Evolutionary conservation across 2,888 invertebrate species (phyloP).

Genomic region (Tachystola acroxantha): DNA sequence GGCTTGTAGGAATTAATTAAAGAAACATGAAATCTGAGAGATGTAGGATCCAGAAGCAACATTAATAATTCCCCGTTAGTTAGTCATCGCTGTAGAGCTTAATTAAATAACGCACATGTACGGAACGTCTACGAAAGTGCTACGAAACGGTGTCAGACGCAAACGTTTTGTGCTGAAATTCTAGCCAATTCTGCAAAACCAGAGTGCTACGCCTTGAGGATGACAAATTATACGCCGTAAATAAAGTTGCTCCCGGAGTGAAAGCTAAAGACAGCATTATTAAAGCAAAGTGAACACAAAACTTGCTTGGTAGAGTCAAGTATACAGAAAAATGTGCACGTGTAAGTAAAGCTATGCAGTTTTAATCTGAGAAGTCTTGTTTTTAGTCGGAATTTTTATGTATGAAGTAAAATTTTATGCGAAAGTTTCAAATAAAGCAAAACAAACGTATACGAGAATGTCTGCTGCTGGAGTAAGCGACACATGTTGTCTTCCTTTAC

Average conservation of each 20-base stretch:
- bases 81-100: not conserved
- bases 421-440: too few species aligned
- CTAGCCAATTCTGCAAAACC: not conserved
- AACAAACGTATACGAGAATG: too few species aligned
- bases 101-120: conserved; percentile 6
- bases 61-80: conserved; percentile 11
- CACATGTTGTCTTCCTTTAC: conserved; percentile 51
- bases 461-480: conserved; percentile 16
- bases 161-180: not conserved
- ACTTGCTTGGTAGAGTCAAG: too few species aligned
- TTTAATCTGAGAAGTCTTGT: too few species aligned
- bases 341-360: too few species aligned
- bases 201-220: not conserved
- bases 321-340: not conserved
- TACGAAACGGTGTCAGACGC: conserved; percentile 1
- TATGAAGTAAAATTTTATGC: too few species aligned
- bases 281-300: too few species aligned
- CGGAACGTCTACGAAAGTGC: not conserved
- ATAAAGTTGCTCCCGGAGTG: not conserved
- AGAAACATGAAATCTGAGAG: not conserved
- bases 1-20: conserved; percentile 1
- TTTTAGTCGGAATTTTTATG: too few species aligned
- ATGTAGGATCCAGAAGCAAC: not conserved
- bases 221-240: not conserved
- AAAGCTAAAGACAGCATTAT: not conserved